Evolutionary conservation across 1,140 invertebrate species (phyloP).

Genomic region (Aculops lycopersici): DNA sequence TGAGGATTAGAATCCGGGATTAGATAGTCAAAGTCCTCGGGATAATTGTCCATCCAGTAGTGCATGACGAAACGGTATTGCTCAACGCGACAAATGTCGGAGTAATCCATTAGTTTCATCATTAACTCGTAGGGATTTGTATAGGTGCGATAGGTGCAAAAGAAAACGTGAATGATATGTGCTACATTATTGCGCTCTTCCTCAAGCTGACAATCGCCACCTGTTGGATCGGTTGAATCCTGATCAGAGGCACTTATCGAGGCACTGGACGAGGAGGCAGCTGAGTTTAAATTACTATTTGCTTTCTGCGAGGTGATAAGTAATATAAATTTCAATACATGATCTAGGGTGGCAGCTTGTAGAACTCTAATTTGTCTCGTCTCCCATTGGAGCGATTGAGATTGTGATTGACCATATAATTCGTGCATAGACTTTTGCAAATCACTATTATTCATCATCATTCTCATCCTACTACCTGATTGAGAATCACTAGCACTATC

Average conservation of each 20-base stretch:
- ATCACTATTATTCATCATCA: too few species aligned
- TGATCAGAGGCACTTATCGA: too few species aligned
- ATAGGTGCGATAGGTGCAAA: constrained; percentile 9
- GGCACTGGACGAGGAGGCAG: too few species aligned
- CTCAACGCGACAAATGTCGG: not conserved
- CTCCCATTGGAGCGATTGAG: constrained; percentile 57
- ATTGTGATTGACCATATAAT: too few species aligned
- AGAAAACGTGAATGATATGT: constrained; percentile 8
- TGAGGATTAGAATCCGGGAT: not conserved
- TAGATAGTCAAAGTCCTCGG: constrained; percentile 6
- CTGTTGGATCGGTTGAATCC: too few species aligned
- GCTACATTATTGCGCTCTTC: constrained; percentile 8
- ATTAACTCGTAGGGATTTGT: constrained; percentile 5
- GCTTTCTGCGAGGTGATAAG: constrained; percentile 4
- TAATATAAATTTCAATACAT: constrained; percentile 85
- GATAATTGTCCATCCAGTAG: constrained; percentile 10
- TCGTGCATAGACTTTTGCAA: too few species aligned
- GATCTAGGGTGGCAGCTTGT: constrained; percentile 70
- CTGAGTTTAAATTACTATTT: too few species aligned
- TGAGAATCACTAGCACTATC: too few species aligned
- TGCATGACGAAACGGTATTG: constrained; percentile 8
- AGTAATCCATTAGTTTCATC: constrained; percentile 1
- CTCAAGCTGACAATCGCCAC: constrained; percentile 2
- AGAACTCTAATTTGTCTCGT: constrained; percentile 79
- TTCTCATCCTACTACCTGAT: too few species aligned